Conservation (phyloP, 2,113 vertebrate species). For the Rutilus rutilus region DNA sequence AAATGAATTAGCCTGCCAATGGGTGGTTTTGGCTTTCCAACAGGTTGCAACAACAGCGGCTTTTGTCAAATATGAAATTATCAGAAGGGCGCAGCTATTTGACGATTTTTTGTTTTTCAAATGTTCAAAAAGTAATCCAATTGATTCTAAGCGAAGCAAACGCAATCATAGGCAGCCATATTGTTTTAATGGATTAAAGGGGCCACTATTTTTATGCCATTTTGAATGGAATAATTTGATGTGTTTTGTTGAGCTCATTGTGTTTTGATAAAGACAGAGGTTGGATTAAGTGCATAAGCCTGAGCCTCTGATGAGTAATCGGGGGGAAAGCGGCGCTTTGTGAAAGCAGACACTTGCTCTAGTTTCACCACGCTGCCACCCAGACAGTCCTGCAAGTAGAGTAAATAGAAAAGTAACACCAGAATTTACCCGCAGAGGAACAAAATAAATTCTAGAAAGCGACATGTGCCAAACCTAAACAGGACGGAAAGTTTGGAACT, state of each 20-base stretch:
- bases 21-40: slow-evolving; percentile 61
- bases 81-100: slow-evolving; percentile 49
- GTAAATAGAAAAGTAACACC: slow-evolving; percentile 56
- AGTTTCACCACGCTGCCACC: slow-evolving; percentile 50
- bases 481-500: slow-evolving; percentile 22
- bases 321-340: slow-evolving; percentile 47
- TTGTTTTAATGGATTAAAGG: slow-evolving; percentile 40
- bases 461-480: slow-evolving; percentile 30
- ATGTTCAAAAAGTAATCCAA: slow-evolving; percentile 25
- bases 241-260: slow-evolving; percentile 40
- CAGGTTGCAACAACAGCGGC: slow-evolving; percentile 60
- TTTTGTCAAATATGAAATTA: slow-evolving; percentile 43
- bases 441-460: slow-evolving; percentile 45
- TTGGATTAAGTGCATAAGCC: slow-evolving; percentile 41
- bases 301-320: slow-evolving; percentile 47
- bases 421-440: slow-evolving; percentile 44
- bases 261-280: slow-evolving; percentile 55
- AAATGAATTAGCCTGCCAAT: slow-evolving; percentile 60
- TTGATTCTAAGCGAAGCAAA: slow-evolving; percentile 19
- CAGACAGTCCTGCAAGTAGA: slow-evolving; percentile 50
- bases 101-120: slow-evolving; percentile 29
- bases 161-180: slow-evolving; percentile 9
- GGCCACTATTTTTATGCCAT: slow-evolving; percentile 21
- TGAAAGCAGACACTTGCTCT: slow-evolving; percentile 49
- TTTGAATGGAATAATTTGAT: slow-evolving; percentile 47